A percentile compares a stretch with the other conserved stretches of the same genome.
These are phyloP conservation scores for Mesocentrotus franciscanus DNA, from an alignment of 53 echinoderm and acorn worm species.

Conservation along the genomic window DNA sequence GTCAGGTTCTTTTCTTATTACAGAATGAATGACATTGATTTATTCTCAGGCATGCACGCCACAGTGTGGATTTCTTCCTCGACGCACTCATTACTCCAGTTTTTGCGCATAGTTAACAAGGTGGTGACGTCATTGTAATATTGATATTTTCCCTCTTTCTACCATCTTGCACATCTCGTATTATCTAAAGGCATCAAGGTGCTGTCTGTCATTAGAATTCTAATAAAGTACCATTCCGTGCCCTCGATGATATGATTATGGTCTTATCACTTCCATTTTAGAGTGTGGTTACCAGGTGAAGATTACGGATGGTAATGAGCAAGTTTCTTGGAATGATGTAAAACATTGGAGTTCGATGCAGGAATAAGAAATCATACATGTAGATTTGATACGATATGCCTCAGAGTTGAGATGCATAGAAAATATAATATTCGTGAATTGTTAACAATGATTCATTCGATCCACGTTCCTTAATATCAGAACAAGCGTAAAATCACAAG, in stretches of 20 bases:
- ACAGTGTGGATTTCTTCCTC: slow-evolving; percentile 63
- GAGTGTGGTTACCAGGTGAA: background rate
- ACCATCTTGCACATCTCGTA: background rate
- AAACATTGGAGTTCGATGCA: background rate
- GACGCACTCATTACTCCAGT: slow-evolving; percentile 61
- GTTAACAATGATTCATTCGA: background rate
- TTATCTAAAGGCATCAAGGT: slow-evolving; percentile 26
- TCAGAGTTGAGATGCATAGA: background rate
- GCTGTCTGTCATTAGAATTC: slow-evolving; percentile 4
- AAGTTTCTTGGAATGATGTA: background rate
- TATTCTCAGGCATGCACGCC: slow-evolving; percentile 58
- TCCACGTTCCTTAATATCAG: background rate
- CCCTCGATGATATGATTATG: slow-evolving; percentile 23
- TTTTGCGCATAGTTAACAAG: slow-evolving; percentile 64
- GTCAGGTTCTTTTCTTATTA: slow-evolving; percentile 32
- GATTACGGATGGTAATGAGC: background rate
- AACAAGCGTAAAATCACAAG: no score
- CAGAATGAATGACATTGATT: slow-evolving; percentile 66
- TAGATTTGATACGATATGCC: background rate
- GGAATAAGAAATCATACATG: background rate
- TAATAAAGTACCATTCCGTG: background rate
- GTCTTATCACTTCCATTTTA: background rate
- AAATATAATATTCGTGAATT: background rate
- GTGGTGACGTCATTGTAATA: slow-evolving; percentile 63
- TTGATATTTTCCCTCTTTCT: slow-evolving; percentile 53